Evolutionary conservation across 2,113 vertebrate species (phyloP), one percentile per base, ranked within the genome.

Genomic region (Cisticola juncidis): DNA sequence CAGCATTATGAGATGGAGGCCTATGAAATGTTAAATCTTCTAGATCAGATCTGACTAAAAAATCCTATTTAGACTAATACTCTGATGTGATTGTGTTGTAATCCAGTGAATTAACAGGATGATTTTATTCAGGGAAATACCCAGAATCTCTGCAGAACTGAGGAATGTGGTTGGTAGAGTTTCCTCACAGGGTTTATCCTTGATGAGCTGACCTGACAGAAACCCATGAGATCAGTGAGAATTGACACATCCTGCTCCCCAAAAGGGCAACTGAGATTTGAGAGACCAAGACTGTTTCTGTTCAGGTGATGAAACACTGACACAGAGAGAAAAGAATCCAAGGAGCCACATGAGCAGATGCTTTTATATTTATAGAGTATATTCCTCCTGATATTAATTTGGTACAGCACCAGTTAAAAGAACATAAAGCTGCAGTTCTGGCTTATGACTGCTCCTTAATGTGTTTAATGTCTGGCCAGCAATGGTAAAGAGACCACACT

Each of bases 61-160:
- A 94, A 95, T 95, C 85, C 69, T 78, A 58, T 80, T 95, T 94
- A 77, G 60, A 36, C 40, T 90, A 86, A 88, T 88, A 53, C 76
- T 68, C 38, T 68, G 88, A 68, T 93, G 65, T 88, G 93, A 85
- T 92, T 87, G 45, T 86, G 35, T 48, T 81, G 40, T 95, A 94
- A 93, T 94, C 85, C 64, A 71, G 51, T 90, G 85, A 90, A 92
- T 94, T 95, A 92, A 86, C 14, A 51, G 84, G 50, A 87, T 2
- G 6, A 28, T 85, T 90, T 92, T 83, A 56, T 83, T 90, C 35
- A 60, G 36, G 57, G 54, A 81, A 78, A 73, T 73, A 12, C 44
- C 9, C 35, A 56, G 48, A 44, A 71, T 42, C 21, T 57, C 12
- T 29, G 48, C 2, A 4, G 62, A 62, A 44, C 9, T 62, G 69